These are phyloP conservation scores for Eupithecia exiguata DNA, from an alignment of 2,888 invertebrate genomes.

Conservation along the genomic window DNA sequence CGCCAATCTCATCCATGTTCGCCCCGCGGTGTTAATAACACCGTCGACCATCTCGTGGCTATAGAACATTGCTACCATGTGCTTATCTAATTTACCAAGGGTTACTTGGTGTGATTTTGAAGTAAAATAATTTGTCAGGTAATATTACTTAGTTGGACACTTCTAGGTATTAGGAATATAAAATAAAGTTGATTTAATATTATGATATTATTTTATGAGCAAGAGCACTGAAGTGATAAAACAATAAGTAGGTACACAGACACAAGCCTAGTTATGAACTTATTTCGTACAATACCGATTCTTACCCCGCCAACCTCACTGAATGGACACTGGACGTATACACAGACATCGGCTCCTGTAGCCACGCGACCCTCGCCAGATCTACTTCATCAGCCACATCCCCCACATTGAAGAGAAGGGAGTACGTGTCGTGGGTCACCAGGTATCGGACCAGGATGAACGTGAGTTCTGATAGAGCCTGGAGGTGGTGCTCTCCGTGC, in stretches of 20 bases:
- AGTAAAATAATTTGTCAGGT: background rate
- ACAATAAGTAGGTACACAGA: background rate
- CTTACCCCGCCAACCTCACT: slow-evolving; percentile 58
- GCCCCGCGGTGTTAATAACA: no score
- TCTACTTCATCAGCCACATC: slow-evolving; percentile 64
- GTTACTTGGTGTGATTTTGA: background rate
- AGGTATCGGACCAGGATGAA: slow-evolving; percentile 60
- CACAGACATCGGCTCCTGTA: slow-evolving; percentile 57
- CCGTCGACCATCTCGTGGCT: no score
- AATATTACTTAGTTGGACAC: background rate
- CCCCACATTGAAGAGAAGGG: slow-evolving; percentile 82
- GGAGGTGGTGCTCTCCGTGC: slow-evolving; percentile 65
- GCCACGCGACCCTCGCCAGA: slow-evolving; percentile 53
- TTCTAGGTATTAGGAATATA: background rate
- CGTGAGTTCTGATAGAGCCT: slow-evolving; percentile 58
- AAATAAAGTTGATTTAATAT: background rate
- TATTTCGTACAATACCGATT: background rate
- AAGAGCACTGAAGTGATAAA: background rate
- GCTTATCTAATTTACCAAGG: background rate
- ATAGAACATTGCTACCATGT: no score
- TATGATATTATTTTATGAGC: background rate
- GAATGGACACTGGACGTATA: slow-evolving; percentile 66
- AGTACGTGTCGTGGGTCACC: slow-evolving; percentile 59
- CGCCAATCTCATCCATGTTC: no score
- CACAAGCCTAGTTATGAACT: background rate